Base-by-base conservation (phyloP, 2,797 vertebrate genomes). In the Limosa lapponica region DNA sequence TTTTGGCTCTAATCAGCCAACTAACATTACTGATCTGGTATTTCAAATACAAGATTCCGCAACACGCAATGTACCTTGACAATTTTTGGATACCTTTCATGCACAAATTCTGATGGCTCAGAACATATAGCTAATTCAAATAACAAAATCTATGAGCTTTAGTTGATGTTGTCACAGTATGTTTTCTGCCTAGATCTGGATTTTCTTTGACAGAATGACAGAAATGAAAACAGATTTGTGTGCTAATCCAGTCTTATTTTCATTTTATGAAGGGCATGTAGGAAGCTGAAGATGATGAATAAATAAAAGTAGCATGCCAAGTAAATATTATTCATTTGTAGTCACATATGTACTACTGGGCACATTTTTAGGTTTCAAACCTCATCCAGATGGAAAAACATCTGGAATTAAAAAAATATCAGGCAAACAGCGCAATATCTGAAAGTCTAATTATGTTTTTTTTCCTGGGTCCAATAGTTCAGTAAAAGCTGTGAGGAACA, bases 281-380 rank as follows among this genome's bases (percentile, higher is more conserved):
- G 66, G 64, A 95, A 95, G 70, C 27, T 78, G 41, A 2, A 87
- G 81, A 6, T 71, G 62, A 70, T 82, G 77, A 93, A 86, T 71
- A 88, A 95, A 94, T 92, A 84, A 52, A 87, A 95, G 43, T 73
- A 88, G 41, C 77, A 70, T 52, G 62, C 85, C 90, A 96, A 93
- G 77, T 84, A 94, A 88, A 90, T 87, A 93, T 79, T 83, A 93
- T 73, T 84, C 34, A 87, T 95, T 93, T 96, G 62, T 87, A 95
- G 65, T 70, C 73, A 81, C 66, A 90, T 90, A 94, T 87, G 78
- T 65, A 95, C 32, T 82, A 48, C 32, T 70, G 95, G 43, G 69
- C 1, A 8, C 46, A 90, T 88, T 58, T 72, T 74, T 77, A 51
- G 25, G 32, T 83, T 96, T 82, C 58, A 78, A 62, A 91, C 44